Evolutionary conservation across 2,888 invertebrate genomes (phyloP).

Genomic region (Bembecia ichneumoniformis): DNA sequence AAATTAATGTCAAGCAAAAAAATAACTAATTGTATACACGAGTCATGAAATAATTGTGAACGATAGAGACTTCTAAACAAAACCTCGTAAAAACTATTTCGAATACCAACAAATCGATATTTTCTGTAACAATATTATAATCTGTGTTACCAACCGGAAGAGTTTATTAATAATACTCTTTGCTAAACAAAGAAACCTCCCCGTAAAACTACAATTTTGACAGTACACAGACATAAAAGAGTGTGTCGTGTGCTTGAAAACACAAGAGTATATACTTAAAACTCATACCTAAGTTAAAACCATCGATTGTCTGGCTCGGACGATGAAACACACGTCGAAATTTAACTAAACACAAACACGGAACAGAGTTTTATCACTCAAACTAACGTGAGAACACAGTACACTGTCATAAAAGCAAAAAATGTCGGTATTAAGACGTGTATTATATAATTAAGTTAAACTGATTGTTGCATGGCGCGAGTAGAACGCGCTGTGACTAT

Average conservation of each 20-base stretch:
- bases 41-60: too few species aligned
- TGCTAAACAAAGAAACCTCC: too few species aligned
- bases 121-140: too few species aligned
- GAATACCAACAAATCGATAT: too few species aligned
- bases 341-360: background rate
- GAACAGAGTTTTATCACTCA: background rate
- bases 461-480: constrained; percentile 40
- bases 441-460: constrained; percentile 44
- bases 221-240: constrained; percentile 9
- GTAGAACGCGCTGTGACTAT: constrained; percentile 46
- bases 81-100: too few species aligned
- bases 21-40: too few species aligned
- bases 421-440: constrained; percentile 7
- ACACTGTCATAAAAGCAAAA: background rate
- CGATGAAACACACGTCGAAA: background rate
- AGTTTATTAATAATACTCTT: too few species aligned
- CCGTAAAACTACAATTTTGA: background rate
- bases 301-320: constrained; percentile 10
- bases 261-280: constrained; percentile 5
- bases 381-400: background rate
- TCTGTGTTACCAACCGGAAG: too few species aligned
- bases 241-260: constrained; percentile 11
- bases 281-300: constrained; percentile 13
- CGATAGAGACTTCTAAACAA: too few species aligned
- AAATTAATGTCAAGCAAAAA: too few species aligned